Evolutionary conservation across 2,113 vertebrate genomes (phyloP).

Genomic region (Dicerorhinus sumatrensis): DNA sequence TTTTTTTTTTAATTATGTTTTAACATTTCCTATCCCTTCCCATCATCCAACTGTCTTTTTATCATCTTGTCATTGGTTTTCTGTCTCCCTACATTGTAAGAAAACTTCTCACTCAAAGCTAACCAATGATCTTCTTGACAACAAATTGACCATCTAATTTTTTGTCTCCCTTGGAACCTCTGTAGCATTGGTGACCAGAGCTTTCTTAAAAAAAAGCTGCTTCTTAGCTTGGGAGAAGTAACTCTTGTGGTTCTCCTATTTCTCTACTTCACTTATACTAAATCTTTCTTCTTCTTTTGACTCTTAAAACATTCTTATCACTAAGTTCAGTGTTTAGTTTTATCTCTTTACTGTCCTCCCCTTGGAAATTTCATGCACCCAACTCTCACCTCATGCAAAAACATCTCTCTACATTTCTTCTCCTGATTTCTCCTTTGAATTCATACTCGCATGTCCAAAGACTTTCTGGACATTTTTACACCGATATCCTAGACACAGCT

Average conservation of each 20-base stretch:
- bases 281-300: not conserved
- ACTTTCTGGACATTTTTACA: not conserved
- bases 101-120: slow-evolving; percentile 18
- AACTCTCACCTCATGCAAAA: not conserved
- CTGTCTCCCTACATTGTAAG: not conserved
- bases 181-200: not conserved
- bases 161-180: not conserved
- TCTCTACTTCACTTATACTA: not conserved
- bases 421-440: not conserved
- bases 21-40: not conserved
- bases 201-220: not conserved
- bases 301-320: not conserved
- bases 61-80: not conserved
- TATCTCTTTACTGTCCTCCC: not conserved
- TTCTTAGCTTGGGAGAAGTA: not conserved
- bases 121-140: not conserved
- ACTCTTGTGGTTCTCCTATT: not conserved
- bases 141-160: not conserved
- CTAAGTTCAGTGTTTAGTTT: not conserved
- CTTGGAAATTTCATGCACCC: not conserved
- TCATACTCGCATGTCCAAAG: not conserved
- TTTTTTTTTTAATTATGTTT: not conserved
- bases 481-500: not conserved
- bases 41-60: not conserved
- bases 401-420: not conserved